Evolutionary conservation across 2,113 vertebrate species (phyloP).

Genomic region (Condylura cristata): DNA sequence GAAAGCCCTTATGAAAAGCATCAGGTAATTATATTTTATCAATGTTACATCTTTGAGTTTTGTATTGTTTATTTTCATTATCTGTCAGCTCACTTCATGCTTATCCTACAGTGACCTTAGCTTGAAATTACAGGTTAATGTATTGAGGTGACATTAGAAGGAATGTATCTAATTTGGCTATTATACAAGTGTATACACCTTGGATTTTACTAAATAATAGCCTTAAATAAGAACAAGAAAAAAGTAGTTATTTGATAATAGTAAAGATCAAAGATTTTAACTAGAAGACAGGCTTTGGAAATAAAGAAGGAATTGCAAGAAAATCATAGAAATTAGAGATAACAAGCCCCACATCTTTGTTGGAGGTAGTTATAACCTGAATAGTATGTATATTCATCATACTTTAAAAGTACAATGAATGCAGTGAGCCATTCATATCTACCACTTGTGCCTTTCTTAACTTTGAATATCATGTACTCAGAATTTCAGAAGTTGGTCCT

Average conservation of each 20-base stretch:
- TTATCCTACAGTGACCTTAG: background rate
- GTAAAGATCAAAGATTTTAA: conserved; percentile 48
- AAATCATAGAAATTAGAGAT: conserved; percentile 10
- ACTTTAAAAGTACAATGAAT: background rate
- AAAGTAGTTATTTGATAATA: background rate
- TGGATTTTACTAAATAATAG: background rate
- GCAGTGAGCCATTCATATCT: background rate
- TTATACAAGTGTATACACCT: background rate
- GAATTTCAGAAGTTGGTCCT: conserved; percentile 1
- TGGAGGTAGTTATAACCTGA: background rate
- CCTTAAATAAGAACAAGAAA: conserved; percentile 26
- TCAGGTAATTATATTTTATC: conserved; percentile 83
- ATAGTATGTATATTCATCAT: background rate
- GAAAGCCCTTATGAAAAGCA: conserved; percentile 83
- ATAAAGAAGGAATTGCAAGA: background rate
- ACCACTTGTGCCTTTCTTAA: background rate
- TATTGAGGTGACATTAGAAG: background rate
- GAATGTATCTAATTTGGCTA: background rate
- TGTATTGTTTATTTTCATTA: conserved; percentile 8
- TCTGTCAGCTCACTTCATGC: background rate
- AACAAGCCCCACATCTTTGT: background rate
- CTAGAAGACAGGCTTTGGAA: conserved; percentile 35
- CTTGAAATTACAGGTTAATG: conserved; percentile 18
- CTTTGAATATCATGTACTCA: background rate
- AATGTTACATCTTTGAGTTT: background rate